These are phyloP conservation scores for Protosalanx chinensis DNA, from an alignment of 2,797 vertebrate genomes.

Conservation along the genomic window DNA sequence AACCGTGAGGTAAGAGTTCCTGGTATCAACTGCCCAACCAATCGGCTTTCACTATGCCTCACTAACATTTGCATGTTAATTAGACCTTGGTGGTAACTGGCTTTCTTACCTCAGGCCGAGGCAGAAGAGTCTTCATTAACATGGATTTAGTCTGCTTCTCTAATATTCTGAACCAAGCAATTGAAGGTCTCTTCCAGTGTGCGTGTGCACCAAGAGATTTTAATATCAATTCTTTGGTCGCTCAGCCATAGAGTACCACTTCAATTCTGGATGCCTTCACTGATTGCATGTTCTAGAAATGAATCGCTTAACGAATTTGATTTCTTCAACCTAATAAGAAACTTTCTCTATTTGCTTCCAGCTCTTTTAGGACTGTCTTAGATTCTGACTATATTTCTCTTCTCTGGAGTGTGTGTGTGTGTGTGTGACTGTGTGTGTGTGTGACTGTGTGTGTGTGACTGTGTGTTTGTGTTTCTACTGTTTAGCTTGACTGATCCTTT, in stretches of 20 bases:
- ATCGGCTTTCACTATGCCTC: conserved; percentile 18
- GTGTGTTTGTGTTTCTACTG: conserved; percentile 10
- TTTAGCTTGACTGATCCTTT: conserved; percentile 25
- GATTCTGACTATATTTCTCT: conserved; percentile 28
- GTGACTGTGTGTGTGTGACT: conserved; percentile 21
- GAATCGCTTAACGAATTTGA: conserved; percentile 31
- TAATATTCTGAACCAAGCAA: neutral
- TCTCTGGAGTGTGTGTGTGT: neutral
- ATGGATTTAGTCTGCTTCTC: neutral
- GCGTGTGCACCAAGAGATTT: neutral
- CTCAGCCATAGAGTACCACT: neutral
- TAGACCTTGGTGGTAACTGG: neutral
- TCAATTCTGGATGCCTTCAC: neutral
- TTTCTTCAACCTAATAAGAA: conserved; percentile 42
- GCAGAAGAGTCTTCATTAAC: neutral
- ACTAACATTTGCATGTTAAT: conserved; percentile 36
- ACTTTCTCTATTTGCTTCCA: conserved; percentile 37
- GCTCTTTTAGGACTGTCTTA: conserved; percentile 11
- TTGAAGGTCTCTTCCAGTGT: neutral
- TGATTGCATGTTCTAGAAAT: conserved; percentile 7
- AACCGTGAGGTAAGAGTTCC: conserved; percentile 59
- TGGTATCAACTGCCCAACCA: neutral
- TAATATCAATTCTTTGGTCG: neutral
- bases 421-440: conserved; percentile 1
- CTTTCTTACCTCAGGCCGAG: neutral